A percentile compares a stretch with the other conserved stretches of the same genome.
Conservation (phyloP, 2,113 vertebrate species). For the Myiagra hebetior region DNA sequence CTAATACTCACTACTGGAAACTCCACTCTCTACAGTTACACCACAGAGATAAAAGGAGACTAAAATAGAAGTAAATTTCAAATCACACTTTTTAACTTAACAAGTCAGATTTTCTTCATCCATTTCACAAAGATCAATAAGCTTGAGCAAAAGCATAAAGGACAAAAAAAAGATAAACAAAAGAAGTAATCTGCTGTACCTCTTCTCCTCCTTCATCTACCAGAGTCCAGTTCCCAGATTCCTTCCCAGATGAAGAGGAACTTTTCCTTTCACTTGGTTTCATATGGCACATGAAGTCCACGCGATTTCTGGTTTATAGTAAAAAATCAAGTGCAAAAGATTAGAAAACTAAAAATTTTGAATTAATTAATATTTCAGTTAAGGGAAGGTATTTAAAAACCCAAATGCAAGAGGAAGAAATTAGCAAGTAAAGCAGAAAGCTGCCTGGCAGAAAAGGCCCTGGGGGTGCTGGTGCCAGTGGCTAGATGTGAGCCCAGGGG, state of each 20-base stretch:
- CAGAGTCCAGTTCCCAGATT: constrained; percentile 91
- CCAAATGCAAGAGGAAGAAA: neutral
- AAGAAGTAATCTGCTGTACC: constrained; percentile 59
- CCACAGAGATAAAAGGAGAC: neutral
- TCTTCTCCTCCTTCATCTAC: constrained; percentile 98
- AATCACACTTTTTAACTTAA: neutral
- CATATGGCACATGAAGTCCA: constrained; percentile 90
- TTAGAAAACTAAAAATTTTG: neutral
- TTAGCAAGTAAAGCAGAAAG: neutral
- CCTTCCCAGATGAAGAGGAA: constrained; percentile 76
- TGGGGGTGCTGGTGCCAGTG: accelerated
- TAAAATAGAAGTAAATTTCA: neutral
- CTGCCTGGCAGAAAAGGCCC: neutral
- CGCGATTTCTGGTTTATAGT: constrained; percentile 80
- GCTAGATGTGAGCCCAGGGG: accelerated
- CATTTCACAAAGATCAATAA: neutral
- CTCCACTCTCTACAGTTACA: neutral
- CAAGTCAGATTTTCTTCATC: neutral
- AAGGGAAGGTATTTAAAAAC: neutral
- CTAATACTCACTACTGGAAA: neutral
- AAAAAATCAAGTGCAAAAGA: neutral
- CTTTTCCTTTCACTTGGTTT: constrained; percentile 84
- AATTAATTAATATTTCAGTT: neutral
- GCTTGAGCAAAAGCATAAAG: neutral
- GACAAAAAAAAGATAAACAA: neutral